Percentiles rank a stretch among this genome's conserved stretches.
Evolutionary conservation across 2,797 vertebrate genomes (phyloP).

Genomic region (Sebastes matsubarae): DNA sequence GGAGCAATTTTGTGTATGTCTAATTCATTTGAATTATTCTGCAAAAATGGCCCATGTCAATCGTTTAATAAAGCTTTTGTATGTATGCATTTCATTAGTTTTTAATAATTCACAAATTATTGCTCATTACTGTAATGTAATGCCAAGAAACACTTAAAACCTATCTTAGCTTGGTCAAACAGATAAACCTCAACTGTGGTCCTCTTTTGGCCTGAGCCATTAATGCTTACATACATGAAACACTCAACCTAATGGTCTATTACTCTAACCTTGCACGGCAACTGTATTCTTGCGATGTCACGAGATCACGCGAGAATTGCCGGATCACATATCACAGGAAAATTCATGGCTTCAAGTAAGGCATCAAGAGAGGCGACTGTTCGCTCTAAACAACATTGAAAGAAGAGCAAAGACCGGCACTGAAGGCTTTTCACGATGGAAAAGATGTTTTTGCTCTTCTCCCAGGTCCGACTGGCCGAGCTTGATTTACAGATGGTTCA

Average conservation of each 20-base stretch:
- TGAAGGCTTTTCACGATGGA: too few species aligned
- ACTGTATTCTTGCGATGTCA: too few species aligned
- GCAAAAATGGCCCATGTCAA: neutral
- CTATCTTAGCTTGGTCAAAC: neutral
- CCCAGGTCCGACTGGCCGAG: too few species aligned
- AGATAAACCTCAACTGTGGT: neutral
- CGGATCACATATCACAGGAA: too few species aligned
- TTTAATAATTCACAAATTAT: neutral
- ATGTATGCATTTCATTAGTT: neutral
- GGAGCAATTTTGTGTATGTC: too few species aligned
- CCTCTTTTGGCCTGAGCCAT: neutral
- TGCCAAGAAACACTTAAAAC: neutral
- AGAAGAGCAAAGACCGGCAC: too few species aligned
- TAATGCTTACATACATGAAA: neutral
- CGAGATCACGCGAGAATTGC: too few species aligned
- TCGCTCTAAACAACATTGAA: too few species aligned
- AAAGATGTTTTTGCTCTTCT: too few species aligned
- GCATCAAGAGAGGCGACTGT: too few species aligned
- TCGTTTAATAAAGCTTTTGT: neutral
- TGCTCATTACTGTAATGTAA: neutral
- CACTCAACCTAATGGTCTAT: neutral
- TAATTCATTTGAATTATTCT: neutral
- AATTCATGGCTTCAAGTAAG: too few species aligned
- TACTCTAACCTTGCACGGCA: neutral
- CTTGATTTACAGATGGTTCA: too few species aligned